Percentiles rank a stretch among this genome's conserved stretches.
These are phyloP conservation scores for Colossoma macropomum DNA, from an alignment of 2,113 vertebrate genomes.

Conservation along the genomic window DNA sequence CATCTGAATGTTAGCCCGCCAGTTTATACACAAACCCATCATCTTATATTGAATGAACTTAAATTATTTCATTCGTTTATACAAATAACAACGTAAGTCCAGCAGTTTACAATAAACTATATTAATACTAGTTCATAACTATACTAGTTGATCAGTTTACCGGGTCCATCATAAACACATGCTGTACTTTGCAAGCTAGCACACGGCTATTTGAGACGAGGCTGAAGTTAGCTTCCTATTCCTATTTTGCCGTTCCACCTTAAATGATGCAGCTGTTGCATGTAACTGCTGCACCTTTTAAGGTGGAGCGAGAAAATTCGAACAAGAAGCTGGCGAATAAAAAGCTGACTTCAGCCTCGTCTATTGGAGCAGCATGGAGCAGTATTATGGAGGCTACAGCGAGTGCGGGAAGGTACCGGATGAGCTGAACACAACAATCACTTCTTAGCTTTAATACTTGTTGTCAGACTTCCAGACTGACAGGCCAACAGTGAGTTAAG, in stretches of 20 bases:
- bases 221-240: no score
- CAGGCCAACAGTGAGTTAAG: background rate
- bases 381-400: background rate
- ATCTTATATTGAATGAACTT: background rate
- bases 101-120: background rate
- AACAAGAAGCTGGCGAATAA: no score
- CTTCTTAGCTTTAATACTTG: conserved; percentile 21
- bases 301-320: no score
- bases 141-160: background rate
- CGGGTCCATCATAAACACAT: background rate
- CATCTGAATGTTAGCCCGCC: no score
- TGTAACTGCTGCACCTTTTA: no score
- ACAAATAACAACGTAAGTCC: background rate
- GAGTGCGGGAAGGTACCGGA: conserved; percentile 5
- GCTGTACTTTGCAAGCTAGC: background rate
- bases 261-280: no score
- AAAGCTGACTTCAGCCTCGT: no score
- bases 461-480: background rate
- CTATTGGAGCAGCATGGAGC: background rate
- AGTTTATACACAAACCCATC: background rate
- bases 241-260: no score
- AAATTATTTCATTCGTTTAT: background rate
- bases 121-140: background rate
- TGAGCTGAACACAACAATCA: background rate
- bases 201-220: no score